Evolutionary conservation across 2,113 vertebrate genomes (phyloP).

Genomic region (Cygnus atratus): DNA sequence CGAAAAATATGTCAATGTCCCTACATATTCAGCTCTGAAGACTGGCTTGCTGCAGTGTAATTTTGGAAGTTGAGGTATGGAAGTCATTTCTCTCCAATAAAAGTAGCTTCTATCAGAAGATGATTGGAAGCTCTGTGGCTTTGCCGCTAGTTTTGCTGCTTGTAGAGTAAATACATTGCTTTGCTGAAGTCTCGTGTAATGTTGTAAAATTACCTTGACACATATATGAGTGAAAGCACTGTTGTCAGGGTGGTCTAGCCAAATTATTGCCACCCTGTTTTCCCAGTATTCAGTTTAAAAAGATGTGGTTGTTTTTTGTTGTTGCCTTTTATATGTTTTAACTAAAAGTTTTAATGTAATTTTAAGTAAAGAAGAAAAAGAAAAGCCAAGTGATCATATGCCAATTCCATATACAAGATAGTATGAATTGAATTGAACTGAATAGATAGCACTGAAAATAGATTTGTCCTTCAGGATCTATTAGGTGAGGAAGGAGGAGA

Average conservation of each 20-base stretch:
- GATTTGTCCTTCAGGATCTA: conserved; percentile 23
- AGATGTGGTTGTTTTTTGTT: fast-evolving
- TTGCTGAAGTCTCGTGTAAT: neutral
- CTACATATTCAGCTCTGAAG: neutral
- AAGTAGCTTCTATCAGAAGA: neutral
- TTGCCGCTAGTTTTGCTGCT: neutral
- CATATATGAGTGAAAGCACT: neutral
- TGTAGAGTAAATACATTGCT: neutral
- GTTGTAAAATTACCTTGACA: neutral
- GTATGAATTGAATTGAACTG: neutral
- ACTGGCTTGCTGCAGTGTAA: neutral
- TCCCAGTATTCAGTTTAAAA: neutral
- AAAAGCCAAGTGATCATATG: neutral
- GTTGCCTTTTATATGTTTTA: neutral
- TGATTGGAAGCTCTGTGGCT: neutral
- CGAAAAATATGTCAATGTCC: conserved; percentile 20
- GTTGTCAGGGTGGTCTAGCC: neutral
- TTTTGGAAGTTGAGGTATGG: conserved; percentile 10
- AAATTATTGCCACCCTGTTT: neutral
- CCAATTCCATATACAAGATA: neutral
- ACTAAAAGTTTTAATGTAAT: neutral
- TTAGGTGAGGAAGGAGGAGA: neutral
- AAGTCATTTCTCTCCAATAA: neutral
- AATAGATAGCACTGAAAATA: neutral
- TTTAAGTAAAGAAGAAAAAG: neutral